Evolutionary conservation across 2,888 invertebrate species (phyloP), one percentile per base, ranked within the genome.

Genomic region (Apamea monoglypha): DNA sequence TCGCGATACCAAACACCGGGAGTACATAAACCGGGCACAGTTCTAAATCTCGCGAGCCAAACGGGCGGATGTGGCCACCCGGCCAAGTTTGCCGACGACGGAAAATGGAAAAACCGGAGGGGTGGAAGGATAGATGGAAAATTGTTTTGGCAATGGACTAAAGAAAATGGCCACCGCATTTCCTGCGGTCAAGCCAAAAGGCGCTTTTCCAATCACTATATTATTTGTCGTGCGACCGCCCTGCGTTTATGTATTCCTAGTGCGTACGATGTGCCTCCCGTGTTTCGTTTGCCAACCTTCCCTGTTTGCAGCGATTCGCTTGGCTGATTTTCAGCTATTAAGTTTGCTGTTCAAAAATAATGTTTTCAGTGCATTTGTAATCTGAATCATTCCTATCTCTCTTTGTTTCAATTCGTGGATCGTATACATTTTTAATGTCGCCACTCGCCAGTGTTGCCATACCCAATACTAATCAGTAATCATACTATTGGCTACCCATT

Each of bases 91-190:
- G 92, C 92, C 94, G 92, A 92, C 93, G 92, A 94, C 93, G 93
- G 93, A 94, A 94, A 95, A 94, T 93, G 93, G 94, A 92, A 94
- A 94, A 94, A 93, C 92, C 90, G 90, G 90, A 90, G 90, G 90
- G 90, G 86, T 87, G 88, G 88, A 88, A 89, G 88, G 86, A 87
- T 86, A 89, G 88, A 89, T 90, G 90, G 89, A 89, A 94, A 93
- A 95, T 95, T 95, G 95, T 96, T 95, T 95, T 96, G 95, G 95
- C 95, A 92, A 92, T 95, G 95, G 96, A 95, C 96, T 96, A 93
- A 96, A 95, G 96, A 96, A 97, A 96, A 96, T 96, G 96, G 92
- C 92, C 88, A 90, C 91, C 92, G 91, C 91, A 92, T 92, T 92
- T 92, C 92, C 92, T 92, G 92, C 88, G 92, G 92, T 92, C 92